Base-by-base conservation (phyloP, 2,113 vertebrate species). In the Dendropsophus ebraccatus region DNA sequence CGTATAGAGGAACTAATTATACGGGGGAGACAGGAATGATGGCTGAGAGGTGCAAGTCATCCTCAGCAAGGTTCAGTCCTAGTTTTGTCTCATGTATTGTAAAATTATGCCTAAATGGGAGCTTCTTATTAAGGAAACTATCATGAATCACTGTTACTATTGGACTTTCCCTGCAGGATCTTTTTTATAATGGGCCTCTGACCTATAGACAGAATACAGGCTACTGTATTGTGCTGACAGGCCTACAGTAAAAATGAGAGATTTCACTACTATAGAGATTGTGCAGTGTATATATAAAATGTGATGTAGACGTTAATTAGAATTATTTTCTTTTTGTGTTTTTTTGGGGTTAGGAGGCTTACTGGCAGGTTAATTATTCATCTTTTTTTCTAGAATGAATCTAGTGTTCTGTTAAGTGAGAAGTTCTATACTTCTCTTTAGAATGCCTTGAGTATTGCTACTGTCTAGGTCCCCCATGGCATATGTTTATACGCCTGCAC, bases 1-100 rank as follows among this genome's bases (percentile, higher is more conserved):
- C 21, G 7, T 80, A 45, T 60, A 16, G 77, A 37, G n/a, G 78
- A 21, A 28, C 23, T 80, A 80, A 80, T 80, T 47, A 80, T 80
- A 62, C 77, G 19, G 74, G 73, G 8, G 45, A 19, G 73, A 17
- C 49, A 28, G 4, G 5, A 52, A 25, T 77, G 47, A 54, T 28
- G 23, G 50, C 75, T 77, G 25, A 32, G 50, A 78, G 49, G 76
- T 35, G 30, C 50, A n/a, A 16, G 49, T 14, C 32, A 0, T 4
- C 60, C n/a, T 67, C 62, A 67, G 62, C 28, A 6, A 6, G 32
- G 28, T 25, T 52, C 21, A 32, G 17, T 2, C 65, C 35, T 2
- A 1, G 1, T 19, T 1, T 35, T 35, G 16, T 30, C 28, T 30
- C 0, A 1, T 58, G 19, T 62, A 28, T 28, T 62, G 25, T 3